Evolutionary conservation across 2,113 vertebrate species (phyloP).

Genomic region (Dipodomys spectabilis): DNA sequence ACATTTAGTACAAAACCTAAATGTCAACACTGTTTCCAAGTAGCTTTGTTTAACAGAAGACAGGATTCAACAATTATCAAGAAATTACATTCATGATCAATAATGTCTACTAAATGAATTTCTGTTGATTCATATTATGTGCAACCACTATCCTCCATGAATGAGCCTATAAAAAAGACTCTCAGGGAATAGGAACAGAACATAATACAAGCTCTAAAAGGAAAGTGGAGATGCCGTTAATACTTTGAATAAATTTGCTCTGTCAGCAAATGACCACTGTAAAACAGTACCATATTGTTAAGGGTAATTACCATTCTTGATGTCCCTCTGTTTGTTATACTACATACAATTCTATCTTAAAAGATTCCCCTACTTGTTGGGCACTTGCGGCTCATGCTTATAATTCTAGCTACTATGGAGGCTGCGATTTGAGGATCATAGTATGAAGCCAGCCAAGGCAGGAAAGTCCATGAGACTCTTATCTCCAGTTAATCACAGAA

Average conservation of each 20-base stretch:
- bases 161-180: conserved; percentile 48
- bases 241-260: neutral
- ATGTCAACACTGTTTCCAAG: neutral
- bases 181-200: neutral
- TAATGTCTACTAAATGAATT: neutral
- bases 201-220: conserved; percentile 7
- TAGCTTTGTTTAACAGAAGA: neutral
- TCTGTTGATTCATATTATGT: conserved; percentile 35
- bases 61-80: neutral
- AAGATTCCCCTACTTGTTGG: neutral
- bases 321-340: neutral
- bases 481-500: too few species aligned
- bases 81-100: neutral
- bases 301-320: conserved; percentile 6
- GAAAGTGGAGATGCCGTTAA: neutral
- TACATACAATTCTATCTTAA: conserved; percentile 22
- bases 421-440: too few species aligned
- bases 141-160: neutral
- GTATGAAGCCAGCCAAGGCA: too few species aligned
- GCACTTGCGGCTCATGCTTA: too few species aligned
- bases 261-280: conserved; percentile 39
- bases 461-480: too few species aligned
- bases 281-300: conserved; percentile 3
- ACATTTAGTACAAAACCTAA: neutral
- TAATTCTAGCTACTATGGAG: too few species aligned